Conservation (phyloP, 2,888 invertebrate species). For the Rhagophthalmus giganteus region DNA sequence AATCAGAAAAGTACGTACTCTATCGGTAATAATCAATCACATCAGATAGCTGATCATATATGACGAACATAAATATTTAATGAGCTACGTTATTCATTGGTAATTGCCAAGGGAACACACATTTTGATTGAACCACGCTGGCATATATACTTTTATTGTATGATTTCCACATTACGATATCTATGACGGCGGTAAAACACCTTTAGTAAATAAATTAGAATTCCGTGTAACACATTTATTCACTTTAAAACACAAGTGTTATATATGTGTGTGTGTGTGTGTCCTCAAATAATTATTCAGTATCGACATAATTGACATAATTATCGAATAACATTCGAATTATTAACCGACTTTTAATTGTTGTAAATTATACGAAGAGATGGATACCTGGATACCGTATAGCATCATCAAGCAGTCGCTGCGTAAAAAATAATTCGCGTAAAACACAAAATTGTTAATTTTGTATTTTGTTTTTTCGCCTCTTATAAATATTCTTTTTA, state of each 20-base stretch:
- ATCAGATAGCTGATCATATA: constrained; percentile 41
- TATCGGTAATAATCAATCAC: constrained; percentile 38
- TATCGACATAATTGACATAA: no score
- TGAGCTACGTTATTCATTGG: constrained; percentile 37
- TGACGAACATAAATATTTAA: constrained; percentile 40
- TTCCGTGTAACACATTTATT: constrained; percentile 3
- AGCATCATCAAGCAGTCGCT: no score
- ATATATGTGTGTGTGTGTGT: no score
- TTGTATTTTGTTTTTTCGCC: no score
- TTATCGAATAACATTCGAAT: no score
- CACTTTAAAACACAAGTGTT: background rate
- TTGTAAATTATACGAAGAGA: no score
- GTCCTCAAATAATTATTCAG: no score
- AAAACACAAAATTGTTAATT: no score
- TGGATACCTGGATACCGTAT: no score
- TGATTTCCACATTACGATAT: constrained; percentile 24
- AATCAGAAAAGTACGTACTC: constrained; percentile 22
- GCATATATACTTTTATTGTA: constrained; percentile 24
- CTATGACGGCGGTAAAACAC: constrained; percentile 17
- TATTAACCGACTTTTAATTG: no score
- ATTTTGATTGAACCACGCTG: constrained; percentile 33
- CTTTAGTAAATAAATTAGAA: constrained; percentile 14
- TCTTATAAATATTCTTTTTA: no score
- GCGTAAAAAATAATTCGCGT: no score
- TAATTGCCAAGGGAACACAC: constrained; percentile 35